Evolutionary conservation across 2,113 vertebrate species (phyloP), one percentile per base, ranked within the genome.

Genomic region (Takifugu bimaculatus): DNA sequence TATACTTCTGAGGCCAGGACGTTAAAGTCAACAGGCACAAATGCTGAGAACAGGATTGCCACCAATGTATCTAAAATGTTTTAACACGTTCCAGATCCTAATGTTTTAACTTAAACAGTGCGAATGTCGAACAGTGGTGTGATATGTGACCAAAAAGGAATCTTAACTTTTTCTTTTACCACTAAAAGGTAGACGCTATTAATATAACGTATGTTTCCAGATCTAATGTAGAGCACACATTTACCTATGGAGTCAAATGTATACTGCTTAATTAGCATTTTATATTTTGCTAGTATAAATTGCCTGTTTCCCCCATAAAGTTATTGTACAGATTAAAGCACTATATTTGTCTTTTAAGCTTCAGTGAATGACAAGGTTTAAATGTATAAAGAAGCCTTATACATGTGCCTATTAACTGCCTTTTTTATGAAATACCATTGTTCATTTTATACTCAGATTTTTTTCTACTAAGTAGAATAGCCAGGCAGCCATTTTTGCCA

Each of bases 401-500:
- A 90, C 92, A 92, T 83, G 87, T 90, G 85, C 90, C 86, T 92
- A 91, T 87, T 85, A 92, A 91, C 88, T 88, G 86, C 89, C 86
- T 86, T 68, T 87, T 72, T 77, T 85, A 82, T 80, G 56, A 81
- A 75, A 89, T 85, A 80, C 59, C 77, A 82, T 88, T 83, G 83
- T 90, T 88, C 61, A 55, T 89, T 87, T 86, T 85, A 69, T 84
- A 86, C 60, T 88, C 80, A 48, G n/a, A 48, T 79, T 61, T 89
- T 92, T 93, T 94, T 94, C 91, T 94, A 94, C 91, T 90, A 80
- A 91, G 88, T 90, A 92, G 90, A 91, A 93, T 89, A 92, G 88
- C 63, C 39, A 57, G 74, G 78, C 80, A 61, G 79, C 80, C 57
- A 69, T 83, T 87, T 91, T 39, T 91, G 78, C 68, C 54, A 82